Conservation (phyloP, 2,888 invertebrate genomes). For the Brassicogethes aeneus region DNA sequence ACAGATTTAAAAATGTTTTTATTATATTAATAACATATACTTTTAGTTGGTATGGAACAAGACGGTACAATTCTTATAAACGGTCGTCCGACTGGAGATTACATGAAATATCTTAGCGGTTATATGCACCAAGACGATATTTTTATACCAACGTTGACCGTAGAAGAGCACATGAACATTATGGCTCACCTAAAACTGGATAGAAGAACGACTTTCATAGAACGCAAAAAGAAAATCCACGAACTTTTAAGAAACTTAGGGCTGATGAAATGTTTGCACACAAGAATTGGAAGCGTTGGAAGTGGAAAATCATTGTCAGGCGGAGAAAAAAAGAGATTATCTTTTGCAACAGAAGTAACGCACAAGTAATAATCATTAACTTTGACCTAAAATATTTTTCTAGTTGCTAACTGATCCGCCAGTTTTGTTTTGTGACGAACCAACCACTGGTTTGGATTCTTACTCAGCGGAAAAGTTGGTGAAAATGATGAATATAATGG, state of each 20-base stretch:
- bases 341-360: slow-evolving; percentile 83
- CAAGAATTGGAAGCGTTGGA: slow-evolving; percentile 69
- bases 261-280: slow-evolving; percentile 58
- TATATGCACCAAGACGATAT: slow-evolving; percentile 90
- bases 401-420: slow-evolving; percentile 83
- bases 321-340: slow-evolving; percentile 85
- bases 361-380: too few species aligned
- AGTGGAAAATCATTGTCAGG: slow-evolving; percentile 79
- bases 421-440: slow-evolving; percentile 91
- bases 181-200: slow-evolving; percentile 82
- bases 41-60: slow-evolving; percentile 52
- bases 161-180: slow-evolving; percentile 77
- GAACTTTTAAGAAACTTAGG: slow-evolving; percentile 65
- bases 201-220: slow-evolving; percentile 49
- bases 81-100: slow-evolving; percentile 59
- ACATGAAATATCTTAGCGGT: slow-evolving; percentile 74
- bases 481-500: slow-evolving; percentile 57
- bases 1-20: slow-evolving; percentile 7
- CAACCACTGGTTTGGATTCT: slow-evolving; percentile 89
- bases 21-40: not conserved
- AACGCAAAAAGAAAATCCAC: slow-evolving; percentile 58
- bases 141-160: slow-evolving; percentile 77
- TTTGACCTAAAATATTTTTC: slow-evolving; percentile 14
- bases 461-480: slow-evolving; percentile 84
- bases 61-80: slow-evolving; percentile 79